Evolutionary conservation across 2,888 invertebrate genomes (phyloP), one percentile per base, ranked within the genome.

Genomic region (Bombylius major): DNA sequence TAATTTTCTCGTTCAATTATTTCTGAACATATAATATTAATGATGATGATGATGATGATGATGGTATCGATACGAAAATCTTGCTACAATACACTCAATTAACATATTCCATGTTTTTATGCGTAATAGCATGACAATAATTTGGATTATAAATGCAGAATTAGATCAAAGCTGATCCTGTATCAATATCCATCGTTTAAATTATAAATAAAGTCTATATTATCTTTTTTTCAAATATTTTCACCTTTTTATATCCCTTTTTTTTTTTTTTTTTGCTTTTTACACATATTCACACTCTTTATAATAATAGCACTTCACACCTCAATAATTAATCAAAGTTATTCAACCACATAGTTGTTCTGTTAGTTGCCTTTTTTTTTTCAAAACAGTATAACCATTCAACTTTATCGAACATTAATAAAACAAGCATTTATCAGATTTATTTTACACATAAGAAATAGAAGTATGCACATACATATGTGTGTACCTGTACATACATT

Each of bases 71-170:
- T 5, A 36, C 8, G 12, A 42, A 42, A 42, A 42, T 3, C 23
- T 23, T 23, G 23, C 23, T 23, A 23, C 23, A 23, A 23, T 23
- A 23, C 23, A 23, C 23, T 23, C 23, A 23, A 23, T 23, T 23
- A 23, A 23, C 23, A 23, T 23, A 23, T 23, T 23, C 23, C 23
- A 23, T 23, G n/a, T 14, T 33, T 56, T 33, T 53, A 53, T 50
- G 58, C 55, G 56, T 55, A 56, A 47, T 51, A 59, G 47, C 51
- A 55, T 44, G 56, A 54, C 49, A 53, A 55, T 56, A 59, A 59
- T 59, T 59, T 47, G 56, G 56, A 50, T 51, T 50, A 47, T 51
- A 53, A 47, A 48, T 59, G 56, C 54, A 54, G 54, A 58, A 52
- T 49, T 48, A 50, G 54, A 59, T 59, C 59, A 59, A 59, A 56